Evolutionary conservation across 2,113 vertebrate genomes (phyloP), one percentile per base, ranked within the genome.

Genomic region (Xenus cinereus): DNA sequence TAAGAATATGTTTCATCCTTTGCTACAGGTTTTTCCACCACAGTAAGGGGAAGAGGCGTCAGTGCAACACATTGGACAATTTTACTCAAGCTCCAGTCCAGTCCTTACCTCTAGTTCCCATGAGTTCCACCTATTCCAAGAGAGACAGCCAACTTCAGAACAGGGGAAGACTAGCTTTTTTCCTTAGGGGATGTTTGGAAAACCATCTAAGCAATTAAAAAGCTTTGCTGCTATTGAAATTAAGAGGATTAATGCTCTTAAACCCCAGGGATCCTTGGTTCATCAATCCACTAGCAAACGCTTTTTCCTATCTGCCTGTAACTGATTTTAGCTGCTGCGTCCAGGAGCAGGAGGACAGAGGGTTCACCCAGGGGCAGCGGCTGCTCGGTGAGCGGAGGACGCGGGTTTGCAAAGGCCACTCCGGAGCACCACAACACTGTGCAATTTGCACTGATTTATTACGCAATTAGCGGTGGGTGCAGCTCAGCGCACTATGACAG

Each of bases 371-470:
- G 46, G 54, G 79, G 85, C 85, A 92, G 77, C 3, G 4, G 19
- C 79, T 88, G 85, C 57, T 74, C 46, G 45, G 76, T 48, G 76
- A 94, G 79, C 72, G 92, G 60, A 84, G 22, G 48, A 86, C 3
- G 2, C 15, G 56, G 41, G 59, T 73, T 80, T 93, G 67, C 90
- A 94, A 84, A 94, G 89, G 77, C 88, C 3, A 0, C 54, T 68
- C 45, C 0, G 0, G 48, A 78, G 66, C 41, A 20, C 24, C 50
- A 43, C 48, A 72, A 13, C 26, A 78, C 17, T 35, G 22, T 71
- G 83, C 89, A 84, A 68, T 90, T 92, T 86, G 41, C 53, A 84
- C 80, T 89, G 90, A 90, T 94, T 92, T 84, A 90, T 93, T 78
- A 82, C 4, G 2, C 86, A 95, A 93, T 95, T 89, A 94, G 84